phyloP scores from a whole-genome alignment of 2,113 vertebrate genomes.

The Excalfactoria chinensis region DNA sequence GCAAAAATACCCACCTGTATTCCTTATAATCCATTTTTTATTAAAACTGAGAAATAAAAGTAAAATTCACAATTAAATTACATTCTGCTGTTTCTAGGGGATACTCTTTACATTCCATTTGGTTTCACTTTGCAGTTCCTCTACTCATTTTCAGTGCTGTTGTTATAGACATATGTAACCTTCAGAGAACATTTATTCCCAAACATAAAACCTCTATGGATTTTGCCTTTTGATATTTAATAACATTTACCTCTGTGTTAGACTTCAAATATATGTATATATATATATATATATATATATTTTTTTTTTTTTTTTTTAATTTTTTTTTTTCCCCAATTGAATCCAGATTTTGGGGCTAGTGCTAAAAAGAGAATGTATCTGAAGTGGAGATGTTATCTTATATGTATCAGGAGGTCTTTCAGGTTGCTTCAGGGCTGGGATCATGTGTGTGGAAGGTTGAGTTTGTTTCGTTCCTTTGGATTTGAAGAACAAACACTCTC shows the following conservation, averaged over 20 bases:
- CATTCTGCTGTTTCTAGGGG: constrained; percentile 51
- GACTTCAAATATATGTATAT: neutral
- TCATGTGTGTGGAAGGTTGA: neutral
- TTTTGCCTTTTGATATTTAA: constrained; percentile 2
- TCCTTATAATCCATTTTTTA: constrained; percentile 65
- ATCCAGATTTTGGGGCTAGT: neutral
- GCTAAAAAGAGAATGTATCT: neutral
- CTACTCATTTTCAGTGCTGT: neutral
- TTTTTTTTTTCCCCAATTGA: neutral
- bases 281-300: neutral
- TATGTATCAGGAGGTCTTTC: neutral
- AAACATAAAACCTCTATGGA: constrained; percentile 1
- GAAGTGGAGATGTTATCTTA: neutral
- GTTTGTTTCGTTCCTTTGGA: neutral
- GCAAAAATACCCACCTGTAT: constrained; percentile 42
- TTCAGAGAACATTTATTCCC: constrained; percentile 17
- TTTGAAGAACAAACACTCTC: neutral
- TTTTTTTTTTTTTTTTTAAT: neutral
- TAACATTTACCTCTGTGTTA: constrained; percentile 27
- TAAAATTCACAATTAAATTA: constrained; percentile 42
- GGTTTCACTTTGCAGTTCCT: neutral
- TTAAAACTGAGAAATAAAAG: constrained; percentile 46
- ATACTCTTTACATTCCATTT: constrained; percentile 20
- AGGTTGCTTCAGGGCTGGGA: neutral
- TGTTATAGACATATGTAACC: constrained; percentile 6